phyloP scores from a whole-genome alignment of 1,140 invertebrate genomes.

The Sminthurinus signatus region DNA sequence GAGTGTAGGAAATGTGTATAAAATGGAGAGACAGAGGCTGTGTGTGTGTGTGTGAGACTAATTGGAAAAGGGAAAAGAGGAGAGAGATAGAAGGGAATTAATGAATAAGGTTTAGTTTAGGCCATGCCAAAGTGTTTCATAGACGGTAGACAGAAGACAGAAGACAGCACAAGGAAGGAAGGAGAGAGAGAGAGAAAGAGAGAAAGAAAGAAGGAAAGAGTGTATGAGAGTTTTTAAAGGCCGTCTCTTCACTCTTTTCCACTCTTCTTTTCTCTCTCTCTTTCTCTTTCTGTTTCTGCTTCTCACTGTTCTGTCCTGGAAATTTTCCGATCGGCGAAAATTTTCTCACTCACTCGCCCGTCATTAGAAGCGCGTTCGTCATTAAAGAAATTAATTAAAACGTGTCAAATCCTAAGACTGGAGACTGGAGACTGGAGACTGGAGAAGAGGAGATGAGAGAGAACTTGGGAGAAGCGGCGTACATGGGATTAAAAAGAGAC shows the following conservation, averaged over 20 bases:
- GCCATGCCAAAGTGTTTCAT: conserved; percentile 14
- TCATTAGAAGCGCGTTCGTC: conserved; percentile 40
- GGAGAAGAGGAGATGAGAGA: conserved; percentile 37
- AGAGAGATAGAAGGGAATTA: conserved; percentile 39
- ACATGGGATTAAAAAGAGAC: conserved; percentile 40
- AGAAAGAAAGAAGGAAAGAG: too few relatives aligned
- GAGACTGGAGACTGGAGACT: too few relatives aligned
- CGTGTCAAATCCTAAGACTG: conserved; percentile 40
- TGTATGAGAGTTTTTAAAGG: conserved; percentile 33
- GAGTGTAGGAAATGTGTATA: neutral
- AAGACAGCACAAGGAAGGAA: too few relatives aligned
- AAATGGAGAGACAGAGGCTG: too few relatives aligned
- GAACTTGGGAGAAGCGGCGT: conserved; percentile 38
- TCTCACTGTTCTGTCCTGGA: conserved; percentile 12
- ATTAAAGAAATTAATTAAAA: conserved; percentile 41
- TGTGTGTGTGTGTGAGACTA: conserved; percentile 31
- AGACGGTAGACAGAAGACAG: too few relatives aligned
- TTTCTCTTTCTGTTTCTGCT: conserved; percentile 6
- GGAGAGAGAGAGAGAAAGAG: conserved; percentile 11
- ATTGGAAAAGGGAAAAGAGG: conserved; percentile 31
- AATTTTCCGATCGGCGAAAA: conserved; percentile 40
- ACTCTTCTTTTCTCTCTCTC: conserved; percentile 16
- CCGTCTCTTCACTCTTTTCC: too few relatives aligned
- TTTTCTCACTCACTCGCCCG: conserved; percentile 38
- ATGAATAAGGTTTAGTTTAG: conserved; percentile 39